Percentiles rank a stretch among this genome's conserved stretches.
phyloP scores from a whole-genome alignment of 2,888 invertebrate species.

The Andrena bucephala region DNA sequence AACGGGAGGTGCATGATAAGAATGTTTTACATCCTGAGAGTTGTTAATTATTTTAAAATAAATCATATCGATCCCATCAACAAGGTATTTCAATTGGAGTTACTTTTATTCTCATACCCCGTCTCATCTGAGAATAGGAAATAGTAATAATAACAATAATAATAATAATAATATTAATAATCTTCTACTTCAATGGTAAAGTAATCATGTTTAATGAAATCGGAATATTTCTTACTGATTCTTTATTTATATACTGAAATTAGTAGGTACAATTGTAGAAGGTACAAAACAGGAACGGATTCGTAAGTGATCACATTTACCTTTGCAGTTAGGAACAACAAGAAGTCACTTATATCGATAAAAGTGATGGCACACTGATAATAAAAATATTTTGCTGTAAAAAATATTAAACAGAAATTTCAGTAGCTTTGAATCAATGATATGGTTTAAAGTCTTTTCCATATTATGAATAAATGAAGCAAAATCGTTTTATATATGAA shows the following conservation, averaged over 20 bases:
- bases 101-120: not conserved
- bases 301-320: slow-evolving; percentile 54
- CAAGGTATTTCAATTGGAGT: not conserved
- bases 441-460: slow-evolving; percentile 24
- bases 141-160: too few relatives aligned
- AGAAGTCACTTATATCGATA: slow-evolving; percentile 31
- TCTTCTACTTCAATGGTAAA: too few relatives aligned
- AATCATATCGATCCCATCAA: slow-evolving; percentile 67
- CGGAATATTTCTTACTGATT: slow-evolving; percentile 6
- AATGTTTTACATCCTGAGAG: slow-evolving; percentile 71
- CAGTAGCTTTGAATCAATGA: slow-evolving; percentile 16
- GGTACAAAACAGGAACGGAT: slow-evolving; percentile 66
- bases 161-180: too few relatives aligned
- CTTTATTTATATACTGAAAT: slow-evolving; percentile 53
- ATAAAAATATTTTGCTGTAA: slow-evolving; percentile 22
- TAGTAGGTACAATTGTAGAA: slow-evolving; percentile 56
- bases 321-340: slow-evolving; percentile 55
- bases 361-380: slow-evolving; percentile 6
- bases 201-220: not conserved
- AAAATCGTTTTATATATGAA: not conserved
- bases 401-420: slow-evolving; percentile 15
- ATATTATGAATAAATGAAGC: not conserved
- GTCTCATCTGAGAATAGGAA: not conserved
- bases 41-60: slow-evolving; percentile 83
- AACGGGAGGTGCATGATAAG: slow-evolving; percentile 46